A percentile compares a stretch with the other conserved stretches of the same genome.
Conservation (phyloP, 2,113 vertebrate species). For the Galemys pyrenaicus region DNA sequence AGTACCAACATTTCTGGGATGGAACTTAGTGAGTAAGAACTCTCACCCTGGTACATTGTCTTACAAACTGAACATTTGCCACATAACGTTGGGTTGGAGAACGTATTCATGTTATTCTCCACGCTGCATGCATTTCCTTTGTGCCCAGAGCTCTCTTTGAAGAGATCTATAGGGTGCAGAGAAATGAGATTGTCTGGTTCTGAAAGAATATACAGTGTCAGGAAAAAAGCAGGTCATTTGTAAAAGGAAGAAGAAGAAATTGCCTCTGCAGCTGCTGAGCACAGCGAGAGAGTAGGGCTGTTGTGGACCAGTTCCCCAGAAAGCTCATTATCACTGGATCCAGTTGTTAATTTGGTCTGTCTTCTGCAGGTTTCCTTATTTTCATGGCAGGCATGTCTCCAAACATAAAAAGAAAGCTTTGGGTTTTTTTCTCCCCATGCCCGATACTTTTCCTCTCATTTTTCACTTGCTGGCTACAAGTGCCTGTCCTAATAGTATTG, state of each 20-base stretch:
- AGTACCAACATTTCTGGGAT: not conserved
- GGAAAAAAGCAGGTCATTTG: constrained; percentile 65
- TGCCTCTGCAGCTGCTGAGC: constrained; percentile 15
- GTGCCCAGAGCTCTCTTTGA: constrained; percentile 69
- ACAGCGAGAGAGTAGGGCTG: not conserved
- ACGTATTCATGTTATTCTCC: constrained; percentile 50
- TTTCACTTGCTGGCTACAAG: not conserved
- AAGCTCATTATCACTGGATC: constrained; percentile 60
- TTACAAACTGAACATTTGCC: constrained; percentile 28
- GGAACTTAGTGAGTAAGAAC: not conserved
- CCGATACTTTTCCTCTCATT: not conserved
- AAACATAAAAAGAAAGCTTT: constrained; percentile 59
- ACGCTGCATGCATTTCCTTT: constrained; percentile 43
- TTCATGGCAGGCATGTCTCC: constrained; percentile 27
- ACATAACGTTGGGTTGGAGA: not conserved
- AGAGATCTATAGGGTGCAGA: constrained; percentile 62
- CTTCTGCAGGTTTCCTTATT: constrained; percentile 55
- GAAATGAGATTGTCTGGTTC: constrained; percentile 63
- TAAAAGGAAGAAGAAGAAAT: constrained; percentile 47
- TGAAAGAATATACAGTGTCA: constrained; percentile 48
- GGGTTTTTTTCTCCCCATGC: not conserved
- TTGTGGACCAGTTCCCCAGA: constrained; percentile 37
- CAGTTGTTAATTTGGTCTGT: constrained; percentile 42
- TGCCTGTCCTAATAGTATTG: constrained; percentile 8
- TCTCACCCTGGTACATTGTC: not conserved